These are phyloP conservation scores for Lontra canadensis DNA, from an alignment of 2,113 vertebrate genomes.

Conservation along the genomic window DNA sequence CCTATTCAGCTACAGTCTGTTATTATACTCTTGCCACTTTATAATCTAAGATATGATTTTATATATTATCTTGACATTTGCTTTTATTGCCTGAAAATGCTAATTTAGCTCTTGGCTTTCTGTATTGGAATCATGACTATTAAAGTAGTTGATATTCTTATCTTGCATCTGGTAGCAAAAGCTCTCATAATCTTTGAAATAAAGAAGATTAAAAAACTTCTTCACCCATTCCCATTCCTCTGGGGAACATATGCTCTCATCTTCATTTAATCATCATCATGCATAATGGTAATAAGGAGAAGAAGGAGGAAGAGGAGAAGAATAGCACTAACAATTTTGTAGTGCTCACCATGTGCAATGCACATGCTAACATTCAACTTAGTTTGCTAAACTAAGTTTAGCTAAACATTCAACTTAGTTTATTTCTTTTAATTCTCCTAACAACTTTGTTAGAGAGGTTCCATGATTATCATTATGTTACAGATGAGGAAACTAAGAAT, in stretches of 20 bases:
- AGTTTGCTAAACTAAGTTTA: not conserved
- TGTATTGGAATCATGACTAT: not conserved
- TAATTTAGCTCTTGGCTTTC: not conserved
- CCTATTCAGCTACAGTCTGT: not conserved
- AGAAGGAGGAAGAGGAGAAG: not conserved
- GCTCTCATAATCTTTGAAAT: not conserved
- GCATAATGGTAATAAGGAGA: not conserved
- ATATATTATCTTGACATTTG: not conserved
- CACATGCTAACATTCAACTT: not conserved
- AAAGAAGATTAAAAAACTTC: not conserved
- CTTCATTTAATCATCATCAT: not conserved
- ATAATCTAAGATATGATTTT: not conserved
- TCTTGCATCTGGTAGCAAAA: not conserved
- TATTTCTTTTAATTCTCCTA: not conserved
- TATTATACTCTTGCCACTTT: not conserved
- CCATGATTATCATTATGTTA: not conserved
- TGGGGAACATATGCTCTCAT: not conserved
- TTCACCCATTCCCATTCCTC: not conserved
- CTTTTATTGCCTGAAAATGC: not conserved
- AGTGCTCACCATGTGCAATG: not conserved
- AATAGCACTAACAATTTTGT: not conserved
- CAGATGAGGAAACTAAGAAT: conserved; percentile 12
- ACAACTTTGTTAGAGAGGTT: not conserved
- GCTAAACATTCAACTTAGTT: not conserved
- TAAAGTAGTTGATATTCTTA: not conserved